Evolutionary conservation across 1,140 invertebrate species (phyloP).

Genomic region (Lepidurus packardi): DNA sequence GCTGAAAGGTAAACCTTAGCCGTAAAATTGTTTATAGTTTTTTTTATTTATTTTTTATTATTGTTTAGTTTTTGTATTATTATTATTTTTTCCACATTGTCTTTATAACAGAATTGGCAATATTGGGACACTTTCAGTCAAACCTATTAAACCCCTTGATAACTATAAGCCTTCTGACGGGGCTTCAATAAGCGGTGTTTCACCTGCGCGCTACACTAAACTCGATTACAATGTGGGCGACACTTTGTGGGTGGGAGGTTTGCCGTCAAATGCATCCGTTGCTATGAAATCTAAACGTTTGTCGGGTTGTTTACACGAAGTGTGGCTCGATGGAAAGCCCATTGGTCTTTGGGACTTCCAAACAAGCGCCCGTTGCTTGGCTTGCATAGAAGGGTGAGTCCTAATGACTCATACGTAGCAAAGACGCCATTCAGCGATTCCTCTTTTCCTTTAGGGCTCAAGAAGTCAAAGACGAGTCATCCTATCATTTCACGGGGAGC

Average conservation of each 20-base stretch:
- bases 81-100: slow-evolving; percentile 35
- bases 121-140: slow-evolving; percentile 52
- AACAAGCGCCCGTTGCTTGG: slow-evolving; percentile 54
- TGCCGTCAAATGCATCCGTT: slow-evolving; percentile 37
- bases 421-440: slow-evolving; percentile 26
- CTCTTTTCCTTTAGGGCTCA: slow-evolving; percentile 49
- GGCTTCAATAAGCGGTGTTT: slow-evolving; percentile 45
- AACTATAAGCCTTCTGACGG: slow-evolving; percentile 42
- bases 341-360: slow-evolving; percentile 86
- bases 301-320: slow-evolving; percentile 67
- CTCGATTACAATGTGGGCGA: slow-evolving; percentile 50
- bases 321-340: slow-evolving; percentile 66
- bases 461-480: slow-evolving; percentile 48
- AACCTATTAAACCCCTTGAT: slow-evolving; percentile 44
- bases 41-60: slow-evolving; percentile 37
- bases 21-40: background rate
- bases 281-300: slow-evolving; percentile 42
- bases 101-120: slow-evolving; percentile 48
- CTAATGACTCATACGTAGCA: slow-evolving; percentile 15
- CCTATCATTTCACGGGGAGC: slow-evolving; percentile 65
- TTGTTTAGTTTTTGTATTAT: slow-evolving; percentile 9
- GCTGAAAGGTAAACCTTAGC: slow-evolving; percentile 52
- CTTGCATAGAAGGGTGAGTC: slow-evolving; percentile 66
- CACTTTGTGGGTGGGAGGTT: slow-evolving; percentile 52
- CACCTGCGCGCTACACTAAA: slow-evolving; percentile 49